Base-by-base conservation (phyloP, 2,113 vertebrate species). In the Oostethus manadensis region DNA sequence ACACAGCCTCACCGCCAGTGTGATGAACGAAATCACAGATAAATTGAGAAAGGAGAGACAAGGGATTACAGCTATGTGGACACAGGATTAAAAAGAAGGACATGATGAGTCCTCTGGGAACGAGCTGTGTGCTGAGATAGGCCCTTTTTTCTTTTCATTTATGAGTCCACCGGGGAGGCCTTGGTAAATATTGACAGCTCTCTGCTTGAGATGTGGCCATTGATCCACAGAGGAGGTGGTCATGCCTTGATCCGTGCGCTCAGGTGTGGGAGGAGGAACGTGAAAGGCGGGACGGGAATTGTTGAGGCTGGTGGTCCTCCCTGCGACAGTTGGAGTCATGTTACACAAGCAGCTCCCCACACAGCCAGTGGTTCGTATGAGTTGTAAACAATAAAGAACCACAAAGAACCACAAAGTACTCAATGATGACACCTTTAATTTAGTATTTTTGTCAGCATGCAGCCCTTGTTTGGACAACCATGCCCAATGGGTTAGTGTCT, bases 81-180 rank as follows among this genome's bases (percentile, higher is more conserved):
- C 68, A 68, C 56, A 76, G 84, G 79, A 85, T 79, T 83, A 84
- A 86, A 76, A 78, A 68, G 64, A 81, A 62, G 68, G 70, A 82
- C 51, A 76, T 87, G 81, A 88, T 87, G 77, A 87, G 89, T 84
- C 81, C 78, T 71, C 44, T 46, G 67, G 84, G 78, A 77, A 56
- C 54, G 76, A 80, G 84, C 75, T 79, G 82, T 87, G 88, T 86
- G 83, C 87, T 84, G 83, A 88, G 88, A 88, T 80, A 77, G 84
- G 64, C 76, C 73, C 70, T 83, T 88, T n/a, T 83, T 81, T 76
- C 35, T 75, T 69, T 68, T 67, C 71, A 70, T 88, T 87, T 82
- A 85, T 87, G 81, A 84, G 82, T 83, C 76, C 68, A 42, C 70
- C 84, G 79, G 73, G 80, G 88, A 83, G 81, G 81, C 74, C 68